Conservation (phyloP, 2,888 invertebrate species). For the Drosophila setosimentum region DNA sequence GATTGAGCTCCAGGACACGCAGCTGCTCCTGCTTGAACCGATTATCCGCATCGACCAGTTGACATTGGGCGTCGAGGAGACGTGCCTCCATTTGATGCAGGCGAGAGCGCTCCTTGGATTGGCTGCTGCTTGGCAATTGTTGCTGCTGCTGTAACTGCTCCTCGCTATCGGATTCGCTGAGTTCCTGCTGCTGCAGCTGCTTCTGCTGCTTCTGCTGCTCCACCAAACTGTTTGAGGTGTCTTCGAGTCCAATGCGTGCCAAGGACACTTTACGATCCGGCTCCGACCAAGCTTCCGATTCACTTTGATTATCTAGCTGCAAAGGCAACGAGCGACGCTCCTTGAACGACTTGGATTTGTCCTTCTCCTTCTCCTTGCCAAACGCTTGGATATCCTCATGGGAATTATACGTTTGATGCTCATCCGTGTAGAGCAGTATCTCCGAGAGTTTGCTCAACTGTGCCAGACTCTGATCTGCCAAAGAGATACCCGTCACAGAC, state of each 20-base stretch:
- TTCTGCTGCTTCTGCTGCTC: constrained; percentile 36
- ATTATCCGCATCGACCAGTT: constrained; percentile 83
- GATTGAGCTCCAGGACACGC: constrained; percentile 73
- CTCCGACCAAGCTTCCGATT: constrained; percentile 95
- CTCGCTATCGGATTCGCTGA: constrained; percentile 83
- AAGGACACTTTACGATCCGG: constrained; percentile 93
- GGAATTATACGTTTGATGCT: constrained; percentile 77
- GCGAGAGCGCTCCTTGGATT: constrained; percentile 64
- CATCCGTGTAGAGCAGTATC: constrained; percentile 79
- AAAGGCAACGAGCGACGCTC: constrained; percentile 83
- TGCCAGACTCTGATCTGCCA: constrained; percentile 86
- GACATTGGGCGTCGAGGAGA: constrained; percentile 83
- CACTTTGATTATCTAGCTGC: constrained; percentile 85
- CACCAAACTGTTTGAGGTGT: constrained; percentile 77
- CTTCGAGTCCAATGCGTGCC: constrained; percentile 90
- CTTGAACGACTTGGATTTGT: constrained; percentile 69
- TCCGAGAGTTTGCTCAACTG: constrained; percentile 86
- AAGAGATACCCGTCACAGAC: constrained; percentile 82
- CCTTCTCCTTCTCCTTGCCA: constrained; percentile 81
- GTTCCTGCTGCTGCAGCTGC: constrained; percentile 30
- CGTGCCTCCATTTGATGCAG: constrained; percentile 85
- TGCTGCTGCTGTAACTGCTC: constrained; percentile 59
- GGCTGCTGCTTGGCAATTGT: background rate
- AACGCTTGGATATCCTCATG: constrained; percentile 76
- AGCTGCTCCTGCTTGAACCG: constrained; percentile 82